Conservation (phyloP, 2,888 invertebrate genomes). For the Troilus luridus region DNA sequence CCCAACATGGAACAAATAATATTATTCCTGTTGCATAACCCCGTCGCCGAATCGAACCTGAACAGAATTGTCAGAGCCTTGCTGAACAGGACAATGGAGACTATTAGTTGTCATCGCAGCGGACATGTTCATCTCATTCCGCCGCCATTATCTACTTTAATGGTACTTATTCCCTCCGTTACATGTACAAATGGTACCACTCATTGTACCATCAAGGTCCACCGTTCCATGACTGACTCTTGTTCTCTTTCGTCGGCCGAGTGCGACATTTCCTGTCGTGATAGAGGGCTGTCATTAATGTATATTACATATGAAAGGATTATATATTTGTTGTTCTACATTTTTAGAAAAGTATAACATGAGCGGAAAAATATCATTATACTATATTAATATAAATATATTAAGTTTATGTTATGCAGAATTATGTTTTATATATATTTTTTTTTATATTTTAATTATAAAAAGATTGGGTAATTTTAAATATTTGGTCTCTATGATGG, state of each 20-base stretch:
- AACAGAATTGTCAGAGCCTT: background rate
- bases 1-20: background rate
- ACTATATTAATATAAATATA: too few relatives aligned
- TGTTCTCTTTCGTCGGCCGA: conserved; percentile 9
- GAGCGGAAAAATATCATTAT: too few relatives aligned
- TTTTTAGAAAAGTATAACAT: background rate
- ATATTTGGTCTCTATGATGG: too few relatives aligned
- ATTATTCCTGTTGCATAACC: background rate
- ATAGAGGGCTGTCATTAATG: background rate
- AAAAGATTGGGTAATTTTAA: too few relatives aligned
- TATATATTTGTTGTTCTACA: background rate
- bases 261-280: conserved; percentile 31
- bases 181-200: conserved; percentile 14
- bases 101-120: conserved; percentile 13
- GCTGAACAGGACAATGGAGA: background rate
- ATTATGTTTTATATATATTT: too few relatives aligned
- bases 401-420: too few relatives aligned
- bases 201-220: background rate
- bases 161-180: conserved; percentile 18
- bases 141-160: background rate
- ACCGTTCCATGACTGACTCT: background rate
- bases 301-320: background rate
- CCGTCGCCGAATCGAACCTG: background rate
- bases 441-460: too few relatives aligned
- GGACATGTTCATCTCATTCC: background rate